A percentile compares a stretch with the other conserved stretches of the same genome.
Evolutionary conservation across 1,140 invertebrate species (phyloP).

Genomic region (Drosophila truncata): DNA sequence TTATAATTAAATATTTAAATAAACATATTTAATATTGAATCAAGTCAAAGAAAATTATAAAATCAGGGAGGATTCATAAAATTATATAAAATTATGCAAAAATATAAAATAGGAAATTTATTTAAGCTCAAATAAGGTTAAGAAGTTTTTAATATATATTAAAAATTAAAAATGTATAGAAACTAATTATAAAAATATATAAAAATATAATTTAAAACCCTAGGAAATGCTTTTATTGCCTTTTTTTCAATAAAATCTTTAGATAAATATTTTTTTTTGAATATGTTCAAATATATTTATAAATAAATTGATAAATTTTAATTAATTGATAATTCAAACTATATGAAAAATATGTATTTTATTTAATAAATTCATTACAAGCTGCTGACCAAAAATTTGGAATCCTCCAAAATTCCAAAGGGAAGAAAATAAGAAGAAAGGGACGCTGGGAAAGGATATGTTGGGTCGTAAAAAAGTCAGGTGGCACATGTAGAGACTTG

Average conservation of each 20-base stretch:
- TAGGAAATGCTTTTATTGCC: not conserved
- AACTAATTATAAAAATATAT: too few species aligned
- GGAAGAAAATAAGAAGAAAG: not conserved
- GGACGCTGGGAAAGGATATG: not conserved
- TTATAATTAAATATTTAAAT: not conserved
- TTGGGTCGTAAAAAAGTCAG: slow-evolving; percentile 36
- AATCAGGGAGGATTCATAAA: too few species aligned
- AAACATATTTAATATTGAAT: not conserved
- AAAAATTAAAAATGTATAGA: too few species aligned
- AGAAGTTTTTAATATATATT: too few species aligned
- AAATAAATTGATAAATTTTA: not conserved
- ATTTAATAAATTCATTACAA: not conserved
- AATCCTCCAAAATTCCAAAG: not conserved
- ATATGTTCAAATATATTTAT: not conserved
- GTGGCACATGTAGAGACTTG: slow-evolving; percentile 41
- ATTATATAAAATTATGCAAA: too few species aligned
- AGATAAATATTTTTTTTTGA: not conserved
- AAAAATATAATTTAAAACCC: not conserved
- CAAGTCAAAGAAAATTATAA: not conserved
- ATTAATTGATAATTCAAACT: too few species aligned
- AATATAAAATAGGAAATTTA: too few species aligned
- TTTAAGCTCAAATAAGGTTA: too few species aligned
- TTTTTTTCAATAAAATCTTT: not conserved
- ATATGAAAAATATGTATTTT: not conserved
- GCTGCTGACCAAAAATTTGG: not conserved